phyloP scores from a whole-genome alignment of 1,140 invertebrate genomes.

The Ceratina japonica region DNA sequence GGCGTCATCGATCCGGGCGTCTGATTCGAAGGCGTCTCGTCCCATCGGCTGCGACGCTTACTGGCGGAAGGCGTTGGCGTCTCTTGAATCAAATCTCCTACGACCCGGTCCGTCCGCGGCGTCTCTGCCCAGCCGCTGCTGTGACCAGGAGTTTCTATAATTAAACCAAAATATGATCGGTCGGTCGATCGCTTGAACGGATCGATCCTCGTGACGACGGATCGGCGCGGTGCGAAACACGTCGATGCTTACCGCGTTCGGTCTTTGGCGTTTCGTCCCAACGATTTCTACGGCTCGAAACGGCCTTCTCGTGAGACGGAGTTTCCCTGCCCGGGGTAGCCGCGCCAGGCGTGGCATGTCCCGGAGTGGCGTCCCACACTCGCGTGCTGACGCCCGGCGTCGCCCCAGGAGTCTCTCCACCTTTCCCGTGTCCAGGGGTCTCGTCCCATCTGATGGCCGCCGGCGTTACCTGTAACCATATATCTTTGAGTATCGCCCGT shows the following conservation, averaged over 20 bases:
- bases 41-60: constrained; percentile 94
- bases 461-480: constrained; percentile 88
- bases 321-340: constrained; percentile 94
- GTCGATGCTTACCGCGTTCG: constrained; percentile 85
- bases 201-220: too few relatives aligned
- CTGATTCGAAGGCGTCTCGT: constrained; percentile 94
- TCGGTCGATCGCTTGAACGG: not conserved
- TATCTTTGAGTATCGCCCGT: not conserved
- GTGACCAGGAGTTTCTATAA: constrained; percentile 94
- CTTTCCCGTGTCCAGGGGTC: constrained; percentile 94
- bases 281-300: constrained; percentile 91
- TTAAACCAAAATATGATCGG: constrained; percentile 28
- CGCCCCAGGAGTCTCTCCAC: constrained; percentile 94
- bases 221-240: too few relatives aligned
- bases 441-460: constrained; percentile 95
- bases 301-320: constrained; percentile 90
- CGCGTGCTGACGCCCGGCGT: constrained; percentile 92
- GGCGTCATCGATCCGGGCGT: constrained; percentile 88
- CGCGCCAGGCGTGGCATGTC: constrained; percentile 91
- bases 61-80: constrained; percentile 95
- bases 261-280: constrained; percentile 99
- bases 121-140: constrained; percentile 98
- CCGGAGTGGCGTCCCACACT: constrained; percentile 97
- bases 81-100: constrained; percentile 91
- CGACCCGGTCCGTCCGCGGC: constrained; percentile 93